phyloP scores from a whole-genome alignment of 2,113 vertebrate species.

The Hiodon tergisus region DNA sequence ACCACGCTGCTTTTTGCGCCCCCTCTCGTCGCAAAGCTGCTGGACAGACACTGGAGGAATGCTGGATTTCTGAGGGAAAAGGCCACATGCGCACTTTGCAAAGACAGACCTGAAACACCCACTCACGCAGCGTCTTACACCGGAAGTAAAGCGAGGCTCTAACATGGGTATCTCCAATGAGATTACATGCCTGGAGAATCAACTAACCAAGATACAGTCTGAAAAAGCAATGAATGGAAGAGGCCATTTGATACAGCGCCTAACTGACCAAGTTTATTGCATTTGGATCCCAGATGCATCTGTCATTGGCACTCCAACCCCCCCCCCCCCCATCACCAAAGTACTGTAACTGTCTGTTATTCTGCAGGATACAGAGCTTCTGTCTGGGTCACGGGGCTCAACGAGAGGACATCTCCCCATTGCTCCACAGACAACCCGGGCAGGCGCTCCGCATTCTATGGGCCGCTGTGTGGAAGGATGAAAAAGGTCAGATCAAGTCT shows the following conservation, averaged over 20 bases:
- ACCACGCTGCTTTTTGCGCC: too few species aligned
- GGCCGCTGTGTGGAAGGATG: too few species aligned
- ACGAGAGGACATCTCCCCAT: neutral
- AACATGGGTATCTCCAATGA: constrained; percentile 35
- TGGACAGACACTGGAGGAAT: constrained; percentile 2
- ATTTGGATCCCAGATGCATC: constrained; percentile 23
- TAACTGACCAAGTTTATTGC: constrained; percentile 41
- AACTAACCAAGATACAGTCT: constrained; percentile 39
- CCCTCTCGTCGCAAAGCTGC: constrained; percentile 2
- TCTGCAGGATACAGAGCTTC: constrained; percentile 35
- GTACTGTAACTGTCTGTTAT: constrained; percentile 26
- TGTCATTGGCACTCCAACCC: constrained; percentile 31
- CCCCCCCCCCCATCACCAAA: constrained; percentile 3
- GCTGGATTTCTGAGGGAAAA: constrained; percentile 3
- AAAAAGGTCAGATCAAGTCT: too few species aligned
- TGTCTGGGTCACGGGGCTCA: too few species aligned
- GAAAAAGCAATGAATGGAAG: constrained; percentile 44
- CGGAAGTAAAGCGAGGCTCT: constrained; percentile 30
- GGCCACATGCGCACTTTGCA: neutral
- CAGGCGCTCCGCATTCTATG: too few species aligned
- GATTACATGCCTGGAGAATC: constrained; percentile 40
- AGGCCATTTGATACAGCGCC: constrained; percentile 32
- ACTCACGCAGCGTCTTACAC: neutral
- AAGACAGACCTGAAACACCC: neutral
- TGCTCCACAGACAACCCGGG: neutral